Evolutionary conservation across 2,797 vertebrate genomes (phyloP), one percentile per base, ranked within the genome.

Genomic region (Euphonia xanthogaster): DNA sequence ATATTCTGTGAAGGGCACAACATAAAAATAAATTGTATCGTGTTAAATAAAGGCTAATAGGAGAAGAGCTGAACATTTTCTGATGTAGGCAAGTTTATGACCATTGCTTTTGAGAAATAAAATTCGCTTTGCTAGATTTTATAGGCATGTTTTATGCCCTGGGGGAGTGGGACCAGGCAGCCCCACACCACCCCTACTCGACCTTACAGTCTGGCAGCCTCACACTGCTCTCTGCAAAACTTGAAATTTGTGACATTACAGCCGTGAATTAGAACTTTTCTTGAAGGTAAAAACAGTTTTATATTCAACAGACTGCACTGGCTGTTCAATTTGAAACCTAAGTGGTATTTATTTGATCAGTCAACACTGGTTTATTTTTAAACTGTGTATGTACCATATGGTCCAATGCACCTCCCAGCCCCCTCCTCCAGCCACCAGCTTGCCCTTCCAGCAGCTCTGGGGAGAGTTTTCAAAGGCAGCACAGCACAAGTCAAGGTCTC

Each of bases 281-380:
- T 90, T 81, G 80, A 94, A 86, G 88, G 88, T 90, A 95, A 93
- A 94, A 93, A 4, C 71, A 94, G 78, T 57, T 94, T 96, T 72
- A 83, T 90, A 96, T 94, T 86, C 95, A 94, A 85, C 86, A 94
- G 95, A 90, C 75, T n/a, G 66, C 48, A 4, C 63, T 71, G 86
- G 86, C 92, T 91, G 73, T 70, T 96, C 87, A 86, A 39, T 93
- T 93, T 79, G 53, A 91, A 80, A 92, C 65, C 74, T 82, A 92
- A 94, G 85, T 88, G 70, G 76, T 96, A 93, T 89, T 96, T 93
- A 90, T 91, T 96, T 92, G 73, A 93, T 93, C 91, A 79, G 79
- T 94, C 94, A 90, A 95, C 88, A 66, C 28, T 18, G 51, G 77
- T 91, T 89, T 85, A 91, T 94, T 94, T 95, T 96, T 95, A 95